Conservation (phyloP, 2,113 vertebrate species). For the Otus sunia region DNA sequence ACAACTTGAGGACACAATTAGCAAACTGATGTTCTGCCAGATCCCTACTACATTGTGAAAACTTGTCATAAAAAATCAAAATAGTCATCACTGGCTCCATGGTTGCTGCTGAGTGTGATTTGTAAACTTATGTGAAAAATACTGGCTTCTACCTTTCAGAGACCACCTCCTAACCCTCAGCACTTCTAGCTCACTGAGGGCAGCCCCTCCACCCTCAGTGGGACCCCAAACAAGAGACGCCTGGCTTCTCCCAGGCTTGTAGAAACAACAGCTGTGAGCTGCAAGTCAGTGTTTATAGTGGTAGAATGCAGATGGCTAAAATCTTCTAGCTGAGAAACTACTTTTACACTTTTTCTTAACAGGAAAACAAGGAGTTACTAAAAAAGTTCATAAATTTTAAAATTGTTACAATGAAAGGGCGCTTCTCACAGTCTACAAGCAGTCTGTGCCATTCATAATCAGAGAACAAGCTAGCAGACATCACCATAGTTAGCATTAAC, state of each 20-base stretch:
- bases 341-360: neutral
- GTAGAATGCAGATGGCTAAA: neutral
- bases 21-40: slow-evolving; percentile 5
- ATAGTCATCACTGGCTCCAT: neutral
- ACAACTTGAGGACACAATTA: slow-evolving; percentile 1
- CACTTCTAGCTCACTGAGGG: neutral
- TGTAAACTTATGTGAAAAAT: neutral
- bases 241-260: neutral
- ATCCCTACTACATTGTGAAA: neutral
- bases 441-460: neutral
- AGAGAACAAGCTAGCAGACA: neutral
- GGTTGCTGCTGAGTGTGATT: neutral
- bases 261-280: neutral
- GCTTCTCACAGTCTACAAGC: neutral
- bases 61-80: slow-evolving; percentile 18
- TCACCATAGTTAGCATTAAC: neutral
- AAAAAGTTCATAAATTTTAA: neutral
- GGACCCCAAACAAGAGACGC: neutral
- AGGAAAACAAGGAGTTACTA: neutral
- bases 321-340: neutral
- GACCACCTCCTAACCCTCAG: neutral
- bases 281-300: neutral
- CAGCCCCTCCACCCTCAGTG: neutral
- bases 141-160: neutral
- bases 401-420: neutral